These are phyloP conservation scores for Pelochelys cantorii DNA, from an alignment of 2,797 vertebrate species.

Conservation along the genomic window DNA sequence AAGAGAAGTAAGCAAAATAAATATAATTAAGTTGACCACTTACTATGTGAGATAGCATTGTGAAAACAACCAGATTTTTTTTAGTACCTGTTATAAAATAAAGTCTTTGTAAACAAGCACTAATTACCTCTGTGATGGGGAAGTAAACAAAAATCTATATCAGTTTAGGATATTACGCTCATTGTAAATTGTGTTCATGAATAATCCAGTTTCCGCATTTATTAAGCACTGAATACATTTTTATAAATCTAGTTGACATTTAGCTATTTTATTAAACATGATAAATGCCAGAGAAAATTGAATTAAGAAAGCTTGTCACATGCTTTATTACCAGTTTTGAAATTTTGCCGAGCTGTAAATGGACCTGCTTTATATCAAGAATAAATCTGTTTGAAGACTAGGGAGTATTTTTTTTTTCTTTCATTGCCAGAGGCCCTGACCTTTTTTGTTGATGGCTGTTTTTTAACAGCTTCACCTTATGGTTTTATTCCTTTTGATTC, in stretches of 20 bases:
- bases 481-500: slow-evolving; percentile 64
- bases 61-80: neutral
- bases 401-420: slow-evolving; percentile 50
- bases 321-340: slow-evolving; percentile 72
- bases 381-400: slow-evolving; percentile 70
- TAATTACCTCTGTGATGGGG: slow-evolving; percentile 61
- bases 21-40: fast-evolving
- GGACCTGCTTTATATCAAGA: slow-evolving; percentile 59
- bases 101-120: slow-evolving; percentile 47
- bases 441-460: slow-evolving; percentile 75
- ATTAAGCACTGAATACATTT: slow-evolving; percentile 81
- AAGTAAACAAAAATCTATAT: slow-evolving; percentile 59
- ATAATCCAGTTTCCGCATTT: slow-evolving; percentile 73
- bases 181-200: slow-evolving; percentile 48
- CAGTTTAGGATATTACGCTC: slow-evolving; percentile 55
- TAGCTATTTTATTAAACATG: slow-evolving; percentile 79
- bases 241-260: slow-evolving; percentile 79
- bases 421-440: slow-evolving; percentile 66
- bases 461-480: slow-evolving; percentile 70
- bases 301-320: slow-evolving; percentile 81
- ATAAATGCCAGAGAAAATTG: slow-evolving; percentile 82
- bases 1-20: fast-evolving
- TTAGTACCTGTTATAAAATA: slow-evolving; percentile 17
- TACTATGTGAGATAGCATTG: neutral
- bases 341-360: slow-evolving; percentile 70